phyloP scores from a whole-genome alignment of 2,888 invertebrate species.

The Phlogophora meticulosa region DNA sequence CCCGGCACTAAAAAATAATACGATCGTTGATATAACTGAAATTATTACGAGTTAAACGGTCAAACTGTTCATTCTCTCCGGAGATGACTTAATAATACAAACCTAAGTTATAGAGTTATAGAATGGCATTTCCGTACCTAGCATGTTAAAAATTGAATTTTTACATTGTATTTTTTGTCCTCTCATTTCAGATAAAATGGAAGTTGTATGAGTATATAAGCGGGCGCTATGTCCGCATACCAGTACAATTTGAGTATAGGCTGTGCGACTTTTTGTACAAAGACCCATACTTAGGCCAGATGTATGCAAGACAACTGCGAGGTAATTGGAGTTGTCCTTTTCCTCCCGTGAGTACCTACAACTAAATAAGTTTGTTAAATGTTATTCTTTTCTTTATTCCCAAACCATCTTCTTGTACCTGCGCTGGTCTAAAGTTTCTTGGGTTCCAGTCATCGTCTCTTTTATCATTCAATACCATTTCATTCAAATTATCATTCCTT shows the following conservation, averaged over 20 bases:
- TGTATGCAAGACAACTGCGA: slow-evolving; percentile 41
- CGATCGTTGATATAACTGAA: too few species aligned
- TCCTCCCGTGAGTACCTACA: slow-evolving; percentile 39
- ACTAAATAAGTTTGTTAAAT: background rate
- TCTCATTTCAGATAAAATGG: slow-evolving; percentile 47
- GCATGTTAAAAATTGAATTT: too few species aligned
- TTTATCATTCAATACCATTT: background rate
- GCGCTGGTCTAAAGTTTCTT: background rate
- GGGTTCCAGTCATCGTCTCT: background rate
- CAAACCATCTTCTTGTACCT: background rate
- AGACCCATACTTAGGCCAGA: slow-evolving; percentile 39
- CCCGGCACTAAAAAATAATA: too few species aligned
- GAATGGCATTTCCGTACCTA: too few species aligned
- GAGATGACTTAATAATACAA: too few species aligned
- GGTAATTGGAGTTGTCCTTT: slow-evolving; percentile 50
- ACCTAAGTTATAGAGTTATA: too few species aligned
- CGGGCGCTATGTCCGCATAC: slow-evolving; percentile 31
- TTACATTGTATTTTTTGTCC: background rate
- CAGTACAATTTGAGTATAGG: slow-evolving; percentile 43
- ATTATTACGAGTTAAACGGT: too few species aligned
- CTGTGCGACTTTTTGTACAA: slow-evolving; percentile 47
- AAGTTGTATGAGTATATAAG: slow-evolving; percentile 34
- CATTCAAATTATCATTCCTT: background rate
- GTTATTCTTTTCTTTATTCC: background rate
- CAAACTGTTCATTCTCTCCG: too few species aligned